Percentiles rank a stretch among this genome's conserved stretches.
Evolutionary conservation across 2,888 invertebrate species (phyloP).

Genomic region (Pristionchus fissidentatus): DNA sequence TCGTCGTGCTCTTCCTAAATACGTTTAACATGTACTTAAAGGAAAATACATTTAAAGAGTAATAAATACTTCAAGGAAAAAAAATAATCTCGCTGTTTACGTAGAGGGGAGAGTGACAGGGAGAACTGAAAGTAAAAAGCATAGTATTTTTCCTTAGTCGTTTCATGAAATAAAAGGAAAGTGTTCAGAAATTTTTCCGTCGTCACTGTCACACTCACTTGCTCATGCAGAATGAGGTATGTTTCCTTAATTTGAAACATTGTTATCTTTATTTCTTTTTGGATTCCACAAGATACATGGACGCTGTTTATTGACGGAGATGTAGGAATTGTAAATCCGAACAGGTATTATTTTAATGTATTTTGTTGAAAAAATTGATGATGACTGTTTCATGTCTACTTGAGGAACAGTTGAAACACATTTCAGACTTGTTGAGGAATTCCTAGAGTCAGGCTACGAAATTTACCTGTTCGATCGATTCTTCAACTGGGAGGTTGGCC

Average conservation of each 20-base stretch:
- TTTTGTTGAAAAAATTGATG: too few relatives aligned
- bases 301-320: background rate
- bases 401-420: background rate
- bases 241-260: background rate
- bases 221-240: background rate
- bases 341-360: background rate
- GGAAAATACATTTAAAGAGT: too few relatives aligned
- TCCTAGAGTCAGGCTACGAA: background rate
- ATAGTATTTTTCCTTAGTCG: too few relatives aligned
- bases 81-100: too few relatives aligned
- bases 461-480: conserved; percentile 1
- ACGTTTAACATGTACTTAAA: too few relatives aligned
- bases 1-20: too few relatives aligned
- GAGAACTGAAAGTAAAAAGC: too few relatives aligned
- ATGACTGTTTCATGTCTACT: background rate
- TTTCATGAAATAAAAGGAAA: too few relatives aligned
- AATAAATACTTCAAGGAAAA: too few relatives aligned
- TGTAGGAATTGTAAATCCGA: conserved; percentile 5
- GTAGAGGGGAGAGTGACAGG: too few relatives aligned
- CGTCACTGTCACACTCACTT: background rate
- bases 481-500: background rate
- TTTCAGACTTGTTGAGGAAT: background rate
- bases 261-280: too few relatives aligned
- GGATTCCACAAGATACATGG: background rate
- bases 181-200: background rate